Evolutionary conservation across 2,797 vertebrate genomes (phyloP).

Genomic region (Paratrypauchen microcephalus): DNA sequence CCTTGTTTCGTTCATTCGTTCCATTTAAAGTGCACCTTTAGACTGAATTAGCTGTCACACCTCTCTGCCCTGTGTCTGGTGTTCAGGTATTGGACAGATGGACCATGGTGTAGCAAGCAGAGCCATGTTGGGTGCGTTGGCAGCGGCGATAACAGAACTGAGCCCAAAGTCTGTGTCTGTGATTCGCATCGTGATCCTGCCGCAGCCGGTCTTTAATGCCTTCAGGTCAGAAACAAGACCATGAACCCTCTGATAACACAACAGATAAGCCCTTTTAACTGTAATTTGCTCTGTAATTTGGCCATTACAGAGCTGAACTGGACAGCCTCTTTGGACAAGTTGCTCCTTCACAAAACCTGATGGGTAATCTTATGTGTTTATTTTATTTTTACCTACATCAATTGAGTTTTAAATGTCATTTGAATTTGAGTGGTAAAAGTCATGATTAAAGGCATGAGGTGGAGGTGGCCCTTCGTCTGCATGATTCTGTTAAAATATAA

Average conservation of each 20-base stretch:
- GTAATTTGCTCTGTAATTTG: not conserved
- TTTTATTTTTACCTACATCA: not conserved
- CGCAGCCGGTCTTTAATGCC: conserved; percentile 41
- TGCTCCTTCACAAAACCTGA: conserved; percentile 17
- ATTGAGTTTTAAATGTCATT: not conserved
- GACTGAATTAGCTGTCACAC: not conserved
- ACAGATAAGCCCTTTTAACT: rapidly evolving
- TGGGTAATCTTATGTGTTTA: conserved; percentile 31
- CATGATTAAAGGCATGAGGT: too few relatives aligned
- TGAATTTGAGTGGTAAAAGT: too few relatives aligned
- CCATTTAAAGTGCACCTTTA: not conserved
- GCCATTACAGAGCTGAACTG: conserved; percentile 53
- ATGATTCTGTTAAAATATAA: too few relatives aligned
- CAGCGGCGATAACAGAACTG: conserved; percentile 41
- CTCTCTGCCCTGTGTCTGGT: not conserved
- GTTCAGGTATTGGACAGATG: conserved; percentile 52
- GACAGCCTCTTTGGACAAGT: conserved; percentile 50
- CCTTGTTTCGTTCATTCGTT: too few relatives aligned
- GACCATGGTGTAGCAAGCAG: conserved; percentile 35
- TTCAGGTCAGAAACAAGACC: conserved; percentile 55
- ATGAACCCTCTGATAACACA: not conserved
- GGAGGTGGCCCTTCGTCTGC: too few relatives aligned
- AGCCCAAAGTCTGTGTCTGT: conserved; percentile 43
- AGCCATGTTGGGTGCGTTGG: conserved; percentile 66
- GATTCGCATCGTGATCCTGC: conserved; percentile 63